Conservation (phyloP, 2,888 invertebrate species). For the Stenodera caucasica region DNA sequence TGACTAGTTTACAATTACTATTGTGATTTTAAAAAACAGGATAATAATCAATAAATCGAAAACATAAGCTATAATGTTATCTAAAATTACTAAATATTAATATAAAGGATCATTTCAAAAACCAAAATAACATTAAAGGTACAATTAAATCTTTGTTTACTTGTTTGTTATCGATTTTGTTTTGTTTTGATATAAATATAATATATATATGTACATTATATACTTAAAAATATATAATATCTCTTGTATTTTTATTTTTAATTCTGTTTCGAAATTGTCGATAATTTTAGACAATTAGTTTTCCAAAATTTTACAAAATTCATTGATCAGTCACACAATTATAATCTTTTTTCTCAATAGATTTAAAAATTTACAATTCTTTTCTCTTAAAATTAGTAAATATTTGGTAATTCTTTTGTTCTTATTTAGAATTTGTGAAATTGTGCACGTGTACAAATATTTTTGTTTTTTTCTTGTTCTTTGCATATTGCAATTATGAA, state of each 20-base stretch:
- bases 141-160: neutral
- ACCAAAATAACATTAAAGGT: neutral
- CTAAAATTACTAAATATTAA: conserved; percentile 2
- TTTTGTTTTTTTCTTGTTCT: neutral
- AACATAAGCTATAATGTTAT: conserved; percentile 2
- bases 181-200: no score
- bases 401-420: no score
- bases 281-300: conserved; percentile 9
- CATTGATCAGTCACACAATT: conserved; percentile 25
- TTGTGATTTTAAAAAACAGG: conserved; percentile 8
- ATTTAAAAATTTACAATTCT: no score
- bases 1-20: conserved; percentile 36
- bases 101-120: neutral
- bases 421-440: no score
- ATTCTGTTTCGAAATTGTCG: neutral
- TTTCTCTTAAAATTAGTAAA: no score
- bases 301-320: conserved; percentile 20
- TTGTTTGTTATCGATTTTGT: no score
- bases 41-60: conserved; percentile 11
- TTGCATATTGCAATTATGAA: neutral
- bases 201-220: conserved; percentile 9
- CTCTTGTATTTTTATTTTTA: neutral
- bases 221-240: conserved; percentile 18
- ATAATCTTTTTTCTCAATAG: conserved; percentile 13
- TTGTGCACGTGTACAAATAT: conserved; percentile 18